phyloP scores from a whole-genome alignment of 2,888 invertebrate genomes.

The Camponotus fellah region DNA sequence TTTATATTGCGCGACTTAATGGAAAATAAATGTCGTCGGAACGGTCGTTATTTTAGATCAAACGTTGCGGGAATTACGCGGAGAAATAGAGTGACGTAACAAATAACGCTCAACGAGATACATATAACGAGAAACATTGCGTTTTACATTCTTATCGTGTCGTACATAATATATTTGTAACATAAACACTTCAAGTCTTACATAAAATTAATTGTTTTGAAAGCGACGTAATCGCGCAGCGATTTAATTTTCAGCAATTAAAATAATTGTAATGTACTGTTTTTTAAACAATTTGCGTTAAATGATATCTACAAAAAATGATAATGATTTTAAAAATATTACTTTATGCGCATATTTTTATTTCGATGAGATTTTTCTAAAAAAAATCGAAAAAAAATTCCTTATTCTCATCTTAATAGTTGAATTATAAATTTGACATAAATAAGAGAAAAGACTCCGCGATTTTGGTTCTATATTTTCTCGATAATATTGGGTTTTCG shows the following conservation, averaged over 20 bases:
- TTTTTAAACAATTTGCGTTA: background rate
- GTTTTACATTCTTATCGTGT: background rate
- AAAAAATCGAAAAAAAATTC: background rate
- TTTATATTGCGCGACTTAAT: slow-evolving; percentile 42
- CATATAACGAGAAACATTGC: background rate
- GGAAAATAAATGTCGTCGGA: slow-evolving; percentile 45
- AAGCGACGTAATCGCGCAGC: background rate
- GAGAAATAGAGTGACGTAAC: slow-evolving; percentile 1
- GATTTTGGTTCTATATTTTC: background rate
- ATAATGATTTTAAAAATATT: too few relatives aligned
- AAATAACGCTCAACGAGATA: slow-evolving; percentile 33
- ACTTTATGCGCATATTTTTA: background rate
- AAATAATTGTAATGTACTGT: background rate
- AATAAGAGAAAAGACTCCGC: background rate
- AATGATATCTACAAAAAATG: background rate
- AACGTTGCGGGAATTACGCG: slow-evolving; percentile 36
- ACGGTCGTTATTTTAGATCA: slow-evolving; percentile 43
- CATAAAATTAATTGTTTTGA: background rate
- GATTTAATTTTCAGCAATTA: background rate
- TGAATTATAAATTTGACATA: background rate
- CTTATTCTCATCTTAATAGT: background rate
- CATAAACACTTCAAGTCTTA: background rate
- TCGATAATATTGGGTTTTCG: background rate
- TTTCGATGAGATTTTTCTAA: background rate
- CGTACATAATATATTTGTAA: background rate